Percentiles rank a stretch among this genome's conserved stretches.
These are phyloP conservation scores for Drosophila colorata DNA, from an alignment of 2,888 invertebrate species.

Conservation along the genomic window DNA sequence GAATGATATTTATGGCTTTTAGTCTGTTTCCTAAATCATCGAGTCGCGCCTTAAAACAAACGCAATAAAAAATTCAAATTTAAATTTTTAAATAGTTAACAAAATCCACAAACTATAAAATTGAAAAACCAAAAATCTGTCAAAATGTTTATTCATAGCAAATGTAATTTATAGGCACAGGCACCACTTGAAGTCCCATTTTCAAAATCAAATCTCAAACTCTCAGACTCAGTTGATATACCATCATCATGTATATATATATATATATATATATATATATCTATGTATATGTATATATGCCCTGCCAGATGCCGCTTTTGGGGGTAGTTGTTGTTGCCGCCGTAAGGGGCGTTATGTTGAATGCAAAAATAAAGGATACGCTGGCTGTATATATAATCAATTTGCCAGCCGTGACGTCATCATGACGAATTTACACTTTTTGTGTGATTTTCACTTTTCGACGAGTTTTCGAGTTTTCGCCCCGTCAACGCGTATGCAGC, in stretches of 20 bases:
- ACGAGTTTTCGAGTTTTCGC: constrained; percentile 35
- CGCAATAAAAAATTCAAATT: constrained; percentile 47
- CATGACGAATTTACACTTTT: constrained; percentile 83
- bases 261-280: constrained; percentile 1
- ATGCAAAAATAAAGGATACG: constrained; percentile 71
- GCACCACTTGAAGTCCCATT: constrained; percentile 22
- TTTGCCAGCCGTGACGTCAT: constrained; percentile 84
- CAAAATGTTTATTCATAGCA: constrained; percentile 82
- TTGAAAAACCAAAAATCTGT: constrained; percentile 67
- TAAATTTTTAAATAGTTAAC: constrained; percentile 56
- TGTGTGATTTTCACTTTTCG: constrained; percentile 63
- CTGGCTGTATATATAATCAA: constrained; percentile 82
- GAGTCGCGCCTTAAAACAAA: constrained; percentile 53
- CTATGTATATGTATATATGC: constrained; percentile 1
- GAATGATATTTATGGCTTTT: constrained; percentile 42
- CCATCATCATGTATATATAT: constrained; percentile 4
- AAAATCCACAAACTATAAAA: constrained; percentile 65
- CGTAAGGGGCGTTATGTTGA: constrained; percentile 44
- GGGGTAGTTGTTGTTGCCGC: constrained; percentile 28
- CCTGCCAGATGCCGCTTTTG: constrained; percentile 29
- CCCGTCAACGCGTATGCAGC: constrained; percentile 37
- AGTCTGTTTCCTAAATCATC: constrained; percentile 48
- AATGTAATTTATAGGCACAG: constrained; percentile 49
- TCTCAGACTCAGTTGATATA: constrained; percentile 2
- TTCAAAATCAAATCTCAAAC: constrained; percentile 2